Percentiles rank a stretch among this genome's conserved stretches.
Evolutionary conservation across 1,140 invertebrate genomes (phyloP).

Genomic region (Lepidurus apus): DNA sequence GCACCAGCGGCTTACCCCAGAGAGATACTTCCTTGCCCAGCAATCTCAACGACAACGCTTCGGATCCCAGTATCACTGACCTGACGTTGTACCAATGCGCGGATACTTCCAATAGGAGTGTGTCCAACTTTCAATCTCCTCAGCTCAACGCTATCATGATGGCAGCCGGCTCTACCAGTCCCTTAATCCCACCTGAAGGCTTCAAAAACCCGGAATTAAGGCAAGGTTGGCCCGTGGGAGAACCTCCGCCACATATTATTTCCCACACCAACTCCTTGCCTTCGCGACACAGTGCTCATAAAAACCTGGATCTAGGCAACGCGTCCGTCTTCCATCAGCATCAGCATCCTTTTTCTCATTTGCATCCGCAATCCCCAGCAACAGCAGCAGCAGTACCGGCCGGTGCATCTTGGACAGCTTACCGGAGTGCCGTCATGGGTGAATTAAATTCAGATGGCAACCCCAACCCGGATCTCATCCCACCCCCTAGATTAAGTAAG

Average conservation of each 20-base stretch:
- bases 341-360: not conserved
- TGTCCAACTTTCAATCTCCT: slow-evolving; percentile 28
- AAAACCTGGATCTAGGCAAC: slow-evolving; percentile 17
- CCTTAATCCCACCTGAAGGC: slow-evolving; percentile 16
- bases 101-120: slow-evolving; percentile 13
- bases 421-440: slow-evolving; percentile 17
- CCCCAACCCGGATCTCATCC: slow-evolving; percentile 31
- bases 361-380: slow-evolving; percentile 22
- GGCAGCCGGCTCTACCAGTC: slow-evolving; percentile 16
- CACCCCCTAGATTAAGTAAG: slow-evolving; percentile 31
- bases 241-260: slow-evolving; percentile 25
- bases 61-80: not conserved
- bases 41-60: slow-evolving; percentile 7
- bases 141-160: slow-evolving; percentile 26
- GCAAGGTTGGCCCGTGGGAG: slow-evolving; percentile 33
- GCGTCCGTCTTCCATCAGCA: not conserved
- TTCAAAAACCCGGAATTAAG: slow-evolving; percentile 15
- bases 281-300: slow-evolving; percentile 1
- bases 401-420: slow-evolving; percentile 27
- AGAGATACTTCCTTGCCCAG: slow-evolving; percentile 25
- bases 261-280: slow-evolving; percentile 16
- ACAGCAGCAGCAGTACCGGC: not conserved
- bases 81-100: not conserved
- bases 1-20: slow-evolving; percentile 22
- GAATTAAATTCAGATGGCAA: slow-evolving; percentile 6